These are phyloP conservation scores for Limanda limanda DNA, from an alignment of 2,113 vertebrate genomes.

Conservation along the genomic window DNA sequence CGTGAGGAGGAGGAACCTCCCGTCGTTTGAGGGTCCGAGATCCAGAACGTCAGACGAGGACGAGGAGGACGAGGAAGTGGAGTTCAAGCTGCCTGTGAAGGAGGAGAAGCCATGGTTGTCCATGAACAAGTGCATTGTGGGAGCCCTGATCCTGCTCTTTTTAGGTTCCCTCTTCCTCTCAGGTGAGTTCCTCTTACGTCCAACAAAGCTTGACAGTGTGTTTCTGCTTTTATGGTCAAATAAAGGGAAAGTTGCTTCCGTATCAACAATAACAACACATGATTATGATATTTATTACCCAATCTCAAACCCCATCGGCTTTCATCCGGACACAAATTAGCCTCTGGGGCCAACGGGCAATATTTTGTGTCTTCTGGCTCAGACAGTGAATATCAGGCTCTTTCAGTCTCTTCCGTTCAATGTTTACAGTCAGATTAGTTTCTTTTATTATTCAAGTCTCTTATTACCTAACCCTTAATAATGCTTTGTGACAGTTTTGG, in stretches of 20 bases:
- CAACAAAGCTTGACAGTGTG: not conserved
- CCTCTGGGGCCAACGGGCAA: no score
- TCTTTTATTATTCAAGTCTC: no score
- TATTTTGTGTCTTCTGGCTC: no score
- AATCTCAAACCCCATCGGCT: no score
- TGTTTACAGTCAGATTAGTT: no score
- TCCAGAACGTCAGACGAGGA: conserved; percentile 80
- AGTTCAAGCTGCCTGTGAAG: conserved; percentile 71
- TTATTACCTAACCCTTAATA: not conserved
- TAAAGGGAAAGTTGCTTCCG: not conserved
- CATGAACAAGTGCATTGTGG: conserved; percentile 85
- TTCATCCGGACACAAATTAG: no score
- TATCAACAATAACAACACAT: not conserved
- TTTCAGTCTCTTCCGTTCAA: no score
- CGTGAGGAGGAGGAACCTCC: conserved; percentile 69
- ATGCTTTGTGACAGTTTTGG: not conserved
- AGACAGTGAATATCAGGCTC: no score
- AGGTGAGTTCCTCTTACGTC: conserved; percentile 78
- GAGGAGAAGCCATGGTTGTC: conserved; percentile 78
- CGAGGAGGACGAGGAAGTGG: conserved; percentile 78
- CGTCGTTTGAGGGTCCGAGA: conserved; percentile 58
- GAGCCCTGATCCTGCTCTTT: conserved; percentile 84
- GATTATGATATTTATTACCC: not conserved
- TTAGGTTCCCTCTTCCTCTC: conserved; percentile 87
- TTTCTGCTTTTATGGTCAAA: conserved; percentile 27